Evolutionary conservation across 2,113 vertebrate species (phyloP).

Genomic region (Chaetorhynchus papuensis): DNA sequence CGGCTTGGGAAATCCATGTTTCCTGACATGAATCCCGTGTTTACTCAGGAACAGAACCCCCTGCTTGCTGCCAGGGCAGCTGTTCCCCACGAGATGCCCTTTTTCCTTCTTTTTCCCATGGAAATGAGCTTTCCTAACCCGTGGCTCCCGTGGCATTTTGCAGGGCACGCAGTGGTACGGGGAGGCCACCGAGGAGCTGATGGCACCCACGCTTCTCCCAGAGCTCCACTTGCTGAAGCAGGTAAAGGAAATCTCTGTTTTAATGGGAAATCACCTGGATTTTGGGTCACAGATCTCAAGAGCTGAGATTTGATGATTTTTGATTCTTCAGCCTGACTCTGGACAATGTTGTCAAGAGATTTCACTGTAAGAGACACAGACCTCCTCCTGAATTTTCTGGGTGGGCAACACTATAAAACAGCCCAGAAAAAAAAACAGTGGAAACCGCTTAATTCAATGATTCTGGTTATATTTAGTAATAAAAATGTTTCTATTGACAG

Average conservation of each 20-base stretch:
- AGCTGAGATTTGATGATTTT: background rate
- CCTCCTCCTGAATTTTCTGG: background rate
- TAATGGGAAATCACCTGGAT: background rate
- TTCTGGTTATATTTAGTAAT: background rate
- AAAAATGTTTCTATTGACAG: conserved; percentile 70
- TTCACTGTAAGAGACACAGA: background rate
- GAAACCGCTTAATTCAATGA: background rate
- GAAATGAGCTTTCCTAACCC: background rate
- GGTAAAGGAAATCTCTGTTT: conserved; percentile 68
- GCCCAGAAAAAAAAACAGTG: no score
- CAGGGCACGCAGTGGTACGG: conserved; percentile 93
- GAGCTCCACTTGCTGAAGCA: conserved; percentile 92
- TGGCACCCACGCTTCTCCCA: conserved; percentile 94
- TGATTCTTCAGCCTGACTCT: background rate
- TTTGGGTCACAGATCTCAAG: background rate
- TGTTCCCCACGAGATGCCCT: accelerated
- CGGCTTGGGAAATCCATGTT: accelerated
- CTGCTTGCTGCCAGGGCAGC: background rate
- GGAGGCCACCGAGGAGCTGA: conserved; percentile 91
- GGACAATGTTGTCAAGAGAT: background rate
- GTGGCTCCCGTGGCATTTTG: background rate
- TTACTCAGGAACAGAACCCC: background rate
- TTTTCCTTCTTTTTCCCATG: background rate
- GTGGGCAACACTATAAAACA: background rate
- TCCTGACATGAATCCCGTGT: background rate